A percentile compares a stretch with the other conserved stretches of the same genome.
Evolutionary conservation across 2,113 vertebrate species (phyloP).

Genomic region (Antechinus stuartii): DNA sequence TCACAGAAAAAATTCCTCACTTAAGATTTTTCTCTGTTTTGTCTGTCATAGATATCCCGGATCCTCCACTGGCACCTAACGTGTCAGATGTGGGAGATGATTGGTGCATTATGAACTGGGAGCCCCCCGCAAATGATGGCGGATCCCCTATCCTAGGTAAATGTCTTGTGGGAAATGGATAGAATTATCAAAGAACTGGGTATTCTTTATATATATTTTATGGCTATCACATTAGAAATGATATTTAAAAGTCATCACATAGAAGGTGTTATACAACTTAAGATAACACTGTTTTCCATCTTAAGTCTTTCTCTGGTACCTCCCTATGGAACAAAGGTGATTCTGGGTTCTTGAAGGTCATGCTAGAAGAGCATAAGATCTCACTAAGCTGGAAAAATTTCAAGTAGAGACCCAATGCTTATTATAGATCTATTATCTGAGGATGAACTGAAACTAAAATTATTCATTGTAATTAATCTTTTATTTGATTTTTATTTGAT

Average conservation of each 20-base stretch:
- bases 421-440: neutral
- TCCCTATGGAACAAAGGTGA: neutral
- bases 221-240: neutral
- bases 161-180: accelerated
- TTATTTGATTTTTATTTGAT: neutral
- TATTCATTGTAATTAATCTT: neutral
- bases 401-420: neutral
- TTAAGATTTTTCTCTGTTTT: constrained; percentile 3
- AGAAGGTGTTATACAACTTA: neutral
- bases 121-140: constrained; percentile 94
- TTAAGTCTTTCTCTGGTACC: neutral
- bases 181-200: neutral
- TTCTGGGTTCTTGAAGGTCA: neutral
- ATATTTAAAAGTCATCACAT: neutral
- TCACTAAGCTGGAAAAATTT: neutral
- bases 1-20: neutral
- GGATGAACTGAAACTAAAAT: neutral
- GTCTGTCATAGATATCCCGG: constrained; percentile 91
- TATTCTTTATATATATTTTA: neutral
- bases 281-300: neutral
- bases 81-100: constrained; percentile 95
- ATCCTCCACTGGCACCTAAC: constrained; percentile 92
- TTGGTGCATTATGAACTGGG: constrained; percentile 97
- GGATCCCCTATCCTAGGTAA: constrained; percentile 94
- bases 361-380: neutral